Evolutionary conservation across 2,113 vertebrate species (phyloP).

Genomic region (Ammospiza caudacuta): DNA sequence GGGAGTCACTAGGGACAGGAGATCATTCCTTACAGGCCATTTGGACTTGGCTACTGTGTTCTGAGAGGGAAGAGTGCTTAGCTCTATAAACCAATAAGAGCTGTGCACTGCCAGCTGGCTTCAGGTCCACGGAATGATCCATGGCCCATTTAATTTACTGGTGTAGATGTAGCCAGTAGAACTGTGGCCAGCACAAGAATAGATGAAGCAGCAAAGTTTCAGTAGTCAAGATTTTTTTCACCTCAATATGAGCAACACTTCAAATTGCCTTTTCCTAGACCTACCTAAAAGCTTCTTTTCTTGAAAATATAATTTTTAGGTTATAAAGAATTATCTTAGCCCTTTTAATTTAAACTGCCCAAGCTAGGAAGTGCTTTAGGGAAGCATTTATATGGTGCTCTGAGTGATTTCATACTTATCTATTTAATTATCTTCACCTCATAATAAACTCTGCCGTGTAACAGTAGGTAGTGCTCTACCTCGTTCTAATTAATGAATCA

Average conservation of each 20-base stretch:
- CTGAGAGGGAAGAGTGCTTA: background rate
- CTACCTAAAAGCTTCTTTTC: background rate
- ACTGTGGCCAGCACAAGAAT: background rate
- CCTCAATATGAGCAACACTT: background rate
- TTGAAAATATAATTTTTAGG: background rate
- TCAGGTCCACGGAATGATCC: background rate
- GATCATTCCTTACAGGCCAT: conserved; percentile 20
- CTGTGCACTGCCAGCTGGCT: conserved; percentile 24
- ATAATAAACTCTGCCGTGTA: conserved; percentile 37
- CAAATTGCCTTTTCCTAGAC: background rate
- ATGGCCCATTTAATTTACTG: background rate
- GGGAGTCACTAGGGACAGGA: background rate
- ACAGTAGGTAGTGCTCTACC: conserved; percentile 45
- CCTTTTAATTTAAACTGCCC: background rate
- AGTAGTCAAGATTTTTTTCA: background rate
- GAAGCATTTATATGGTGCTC: conserved; percentile 19
- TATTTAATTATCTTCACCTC: conserved; percentile 57
- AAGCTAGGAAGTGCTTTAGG: background rate
- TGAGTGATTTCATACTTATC: conserved; percentile 52
- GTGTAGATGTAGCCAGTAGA: background rate
- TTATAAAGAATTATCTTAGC: background rate
- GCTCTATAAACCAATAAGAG: background rate
- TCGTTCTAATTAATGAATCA: conserved; percentile 66
- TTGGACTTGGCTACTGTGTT: conserved; percentile 2
- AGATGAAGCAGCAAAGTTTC: background rate